Base-by-base conservation (phyloP, 2,797 vertebrate species). In the Melanotaenia trifasciata region DNA sequence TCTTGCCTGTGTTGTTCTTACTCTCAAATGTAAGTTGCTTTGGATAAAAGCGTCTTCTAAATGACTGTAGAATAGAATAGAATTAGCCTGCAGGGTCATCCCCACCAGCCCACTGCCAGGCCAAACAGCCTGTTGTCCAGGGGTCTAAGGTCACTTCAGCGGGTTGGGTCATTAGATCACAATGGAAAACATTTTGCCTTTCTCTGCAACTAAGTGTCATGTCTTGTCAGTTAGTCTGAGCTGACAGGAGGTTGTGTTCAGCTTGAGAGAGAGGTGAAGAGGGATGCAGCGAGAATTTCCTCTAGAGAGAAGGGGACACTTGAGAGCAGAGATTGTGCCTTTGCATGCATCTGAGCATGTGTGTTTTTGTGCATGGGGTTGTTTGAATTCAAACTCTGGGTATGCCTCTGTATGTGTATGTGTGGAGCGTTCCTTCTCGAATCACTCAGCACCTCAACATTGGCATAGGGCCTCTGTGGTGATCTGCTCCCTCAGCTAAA, bases 371-470 rank as follows among this genome's bases (percentile, higher is more conserved):
- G 26, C 28, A 36, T 64, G 66, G 4, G 43, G 67, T 75, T 81
- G 67, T 82, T 68, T 79, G 75, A 83, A 74, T 81, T 65, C n/a
- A 59, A 47, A 72, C 77, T 62, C 24, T 62, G 36, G 60, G 64
- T 58, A 57, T 64, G 67, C 40, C 43, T 71, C 43, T 72, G 51
- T 83, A 65, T 67, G 66, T 70, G 18, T 51, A 18, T 26, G 63
- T 0, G 35, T 79, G 69, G 51, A 58, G 60, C 74, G 60, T 80
- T 59, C 35, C 38, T 47, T 59, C 73, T 64, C 54, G 6, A 59
- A 82, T 87, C 89, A 84, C 80, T 90, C 85, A 82, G 86, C 83
- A 89, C 87, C 89, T 91, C 90, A 80, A 85, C 85, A 83, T 89
- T 91, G 92, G 86, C 86, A 73, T 67, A 8, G 66, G 59, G 80